Base-by-base conservation (phyloP, 2,113 vertebrate species). In the Pseudorasbora parva region DNA sequence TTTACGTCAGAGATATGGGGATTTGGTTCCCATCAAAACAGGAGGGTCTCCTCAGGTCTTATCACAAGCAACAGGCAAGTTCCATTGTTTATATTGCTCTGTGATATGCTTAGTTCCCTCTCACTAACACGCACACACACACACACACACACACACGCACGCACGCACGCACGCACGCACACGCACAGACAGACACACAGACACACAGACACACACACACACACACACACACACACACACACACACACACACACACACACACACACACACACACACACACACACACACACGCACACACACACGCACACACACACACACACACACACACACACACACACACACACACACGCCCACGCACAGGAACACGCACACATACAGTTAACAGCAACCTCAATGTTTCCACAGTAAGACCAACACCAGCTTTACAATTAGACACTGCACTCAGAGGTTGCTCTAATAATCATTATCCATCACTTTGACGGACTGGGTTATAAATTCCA, bases 1-100 rank as follows among this genome's bases (percentile, higher is more conserved):
- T 41, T 37, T 60, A 62, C 4, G 6, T 62, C 57, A 66, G 78
- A 68, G 25, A 23, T 23, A 37, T 17, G 17, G 15, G 21, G 27
- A 69, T 81, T 68, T 51, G 62, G 60, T 81, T 68, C 60, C 62
- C 45, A 81, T 37, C 47, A 81, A 69, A 81, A 54, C 37, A 69
- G 21, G 27, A 81, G 5, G 60, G 25, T 69, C 27, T 8, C 27
- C 27, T 23, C 10, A 9, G 45, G 2, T 69, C 45, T 69, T 33
- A 81, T 81, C 78, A 54, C 23, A 62, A 62, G 41, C 6, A 43
- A 66, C 60, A 66, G 78, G 11, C 60, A 66, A 68, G 43, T 80
- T 64, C 45, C 43, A 80, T 33, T 68, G 60, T 80, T 68, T 80
- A 68, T 51, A 80, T 80, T 64, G 59, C 78, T 69, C 19, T 56